Conservation (phyloP, 2,113 vertebrate species). For the Psilopogon haemacephalus region DNA sequence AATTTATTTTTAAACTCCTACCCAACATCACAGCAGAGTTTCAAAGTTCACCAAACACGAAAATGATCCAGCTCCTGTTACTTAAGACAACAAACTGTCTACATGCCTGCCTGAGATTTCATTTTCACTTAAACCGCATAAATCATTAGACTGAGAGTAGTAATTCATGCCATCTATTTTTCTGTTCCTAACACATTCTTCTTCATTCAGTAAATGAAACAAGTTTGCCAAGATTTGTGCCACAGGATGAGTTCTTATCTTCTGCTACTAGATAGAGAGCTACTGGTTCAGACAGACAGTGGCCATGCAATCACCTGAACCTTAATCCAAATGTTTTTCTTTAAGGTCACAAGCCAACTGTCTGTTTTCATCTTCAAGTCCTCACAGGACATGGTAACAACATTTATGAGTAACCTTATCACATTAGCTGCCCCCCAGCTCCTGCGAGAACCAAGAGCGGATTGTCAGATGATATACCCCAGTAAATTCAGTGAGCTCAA, state of each 20-base stretch:
- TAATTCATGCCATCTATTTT: not conserved
- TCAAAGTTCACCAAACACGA: not conserved
- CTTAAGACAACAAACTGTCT: not conserved
- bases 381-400: not conserved
- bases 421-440: not conserved
- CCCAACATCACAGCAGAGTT: not conserved
- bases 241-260: constrained; percentile 35
- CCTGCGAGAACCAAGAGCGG: not conserved
- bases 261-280: constrained; percentile 50
- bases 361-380: constrained; percentile 28
- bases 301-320: not conserved
- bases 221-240: not conserved
- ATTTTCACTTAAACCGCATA: not conserved
- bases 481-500: not conserved
- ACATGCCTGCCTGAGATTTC: not conserved
- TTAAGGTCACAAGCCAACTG: constrained; percentile 15
- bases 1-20: not conserved
- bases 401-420: not conserved
- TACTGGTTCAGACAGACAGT: constrained; percentile 40
- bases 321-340: constrained; percentile 53
- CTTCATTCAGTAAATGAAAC: not conserved
- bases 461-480: not conserved
- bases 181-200: not conserved
- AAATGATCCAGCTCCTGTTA: not conserved
- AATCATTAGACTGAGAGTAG: not conserved